phyloP scores from a whole-genome alignment of 2,797 vertebrate species.

The Peromyscus melanophrys region DNA sequence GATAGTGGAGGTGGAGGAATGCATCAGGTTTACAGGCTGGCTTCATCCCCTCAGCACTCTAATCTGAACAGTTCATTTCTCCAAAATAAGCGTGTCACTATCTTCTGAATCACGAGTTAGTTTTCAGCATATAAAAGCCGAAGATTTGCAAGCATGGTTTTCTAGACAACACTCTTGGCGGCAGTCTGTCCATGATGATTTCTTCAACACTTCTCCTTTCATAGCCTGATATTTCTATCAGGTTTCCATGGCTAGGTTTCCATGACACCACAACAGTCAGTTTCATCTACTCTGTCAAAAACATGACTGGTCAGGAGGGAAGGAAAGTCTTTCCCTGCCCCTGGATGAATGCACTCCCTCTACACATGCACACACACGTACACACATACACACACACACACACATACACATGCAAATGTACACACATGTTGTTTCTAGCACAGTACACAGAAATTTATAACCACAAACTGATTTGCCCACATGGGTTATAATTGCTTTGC shows the following conservation, averaged over 20 bases:
- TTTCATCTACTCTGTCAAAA: constrained; percentile 62
- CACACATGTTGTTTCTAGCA: not conserved
- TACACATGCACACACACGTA: not conserved
- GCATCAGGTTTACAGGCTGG: not conserved
- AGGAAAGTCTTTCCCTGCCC: not conserved
- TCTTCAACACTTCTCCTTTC: constrained; percentile 34
- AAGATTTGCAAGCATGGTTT: constrained; percentile 37
- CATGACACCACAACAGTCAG: constrained; percentile 67
- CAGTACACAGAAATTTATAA: constrained; percentile 13
- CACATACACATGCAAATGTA: fast-evolving
- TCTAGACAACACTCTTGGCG: constrained; percentile 33
- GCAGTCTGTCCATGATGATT: constrained; percentile 25
- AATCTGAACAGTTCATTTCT: not conserved
- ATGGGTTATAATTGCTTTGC: constrained; percentile 30
- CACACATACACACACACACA: not conserved
- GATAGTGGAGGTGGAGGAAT: not conserved
- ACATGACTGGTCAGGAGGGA: not conserved
- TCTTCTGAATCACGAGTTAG: constrained; percentile 42
- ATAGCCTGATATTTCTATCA: constrained; percentile 70
- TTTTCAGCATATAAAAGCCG: constrained; percentile 39
- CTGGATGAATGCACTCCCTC: not conserved
- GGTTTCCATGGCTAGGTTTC: constrained; percentile 80
- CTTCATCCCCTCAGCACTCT: not conserved
- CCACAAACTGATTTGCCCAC: not conserved
- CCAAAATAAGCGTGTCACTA: not conserved